Percentiles rank a stretch among this genome's conserved stretches.
These are phyloP conservation scores for Falco concolor DNA, from an alignment of 2,797 vertebrate genomes.

Conservation along the genomic window DNA sequence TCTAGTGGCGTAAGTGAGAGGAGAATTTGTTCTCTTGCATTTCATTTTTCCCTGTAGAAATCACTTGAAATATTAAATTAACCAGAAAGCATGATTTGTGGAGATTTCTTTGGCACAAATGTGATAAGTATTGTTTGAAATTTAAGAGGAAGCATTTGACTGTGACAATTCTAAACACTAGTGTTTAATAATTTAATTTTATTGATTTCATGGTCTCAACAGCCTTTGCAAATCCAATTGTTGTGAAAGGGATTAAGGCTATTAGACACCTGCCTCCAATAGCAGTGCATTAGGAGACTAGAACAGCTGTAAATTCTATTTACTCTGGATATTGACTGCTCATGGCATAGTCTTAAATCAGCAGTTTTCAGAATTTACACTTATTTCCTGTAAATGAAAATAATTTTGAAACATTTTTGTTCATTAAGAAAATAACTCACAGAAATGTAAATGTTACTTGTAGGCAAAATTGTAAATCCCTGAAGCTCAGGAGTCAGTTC, in stretches of 20 bases:
- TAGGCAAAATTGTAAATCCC: neutral
- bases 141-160: neutral
- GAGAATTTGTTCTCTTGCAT: neutral
- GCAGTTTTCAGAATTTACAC: neutral
- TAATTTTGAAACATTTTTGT: neutral
- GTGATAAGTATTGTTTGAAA: neutral
- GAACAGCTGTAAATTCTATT: neutral
- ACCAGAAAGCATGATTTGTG: neutral
- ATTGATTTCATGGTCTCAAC: neutral
- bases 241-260: neutral
- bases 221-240: neutral
- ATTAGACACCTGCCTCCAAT: neutral
- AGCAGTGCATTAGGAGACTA: neutral
- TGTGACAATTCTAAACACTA: neutral
- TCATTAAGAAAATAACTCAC: neutral
- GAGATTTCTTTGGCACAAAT: neutral
- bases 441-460: neutral
- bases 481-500: neutral
- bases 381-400: neutral
- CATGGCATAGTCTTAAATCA: neutral
- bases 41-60: neutral
- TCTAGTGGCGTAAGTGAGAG: neutral
- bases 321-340: neutral
- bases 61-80: neutral
- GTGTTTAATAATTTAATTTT: neutral